A percentile compares a stretch with the other conserved stretches of the same genome.
Conservation (phyloP, 2,113 vertebrate species). For the Pachycephala philippinensis region DNA sequence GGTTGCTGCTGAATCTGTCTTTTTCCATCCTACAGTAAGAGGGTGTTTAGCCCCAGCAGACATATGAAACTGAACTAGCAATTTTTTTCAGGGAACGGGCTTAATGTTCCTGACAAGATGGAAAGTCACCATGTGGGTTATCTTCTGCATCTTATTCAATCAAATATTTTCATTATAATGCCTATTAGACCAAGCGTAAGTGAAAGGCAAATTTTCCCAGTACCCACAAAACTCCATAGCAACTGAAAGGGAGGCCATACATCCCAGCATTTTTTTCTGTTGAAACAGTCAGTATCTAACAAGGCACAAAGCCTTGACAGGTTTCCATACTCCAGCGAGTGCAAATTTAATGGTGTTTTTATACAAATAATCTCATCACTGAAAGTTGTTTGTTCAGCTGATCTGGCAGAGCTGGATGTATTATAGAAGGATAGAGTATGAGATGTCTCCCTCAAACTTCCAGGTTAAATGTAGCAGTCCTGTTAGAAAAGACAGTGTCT, state of each 20-base stretch:
- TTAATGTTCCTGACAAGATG: background rate
- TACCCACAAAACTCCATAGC: background rate
- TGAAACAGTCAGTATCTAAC: background rate
- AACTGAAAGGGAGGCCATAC: background rate
- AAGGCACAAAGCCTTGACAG: background rate
- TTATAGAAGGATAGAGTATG: background rate
- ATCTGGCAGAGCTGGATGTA: background rate
- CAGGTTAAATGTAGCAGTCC: background rate
- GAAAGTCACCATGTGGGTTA: background rate
- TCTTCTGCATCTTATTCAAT: background rate
- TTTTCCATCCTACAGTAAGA: background rate
- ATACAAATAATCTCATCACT: background rate
- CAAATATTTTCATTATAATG: background rate
- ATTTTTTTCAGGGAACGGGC: background rate
- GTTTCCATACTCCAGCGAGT: background rate
- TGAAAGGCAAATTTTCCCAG: background rate
- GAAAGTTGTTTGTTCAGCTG: background rate
- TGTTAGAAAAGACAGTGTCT: background rate
- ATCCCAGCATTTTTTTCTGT: background rate
- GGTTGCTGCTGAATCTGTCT: conserved; percentile 26
- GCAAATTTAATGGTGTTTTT: background rate
- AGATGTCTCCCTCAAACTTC: background rate
- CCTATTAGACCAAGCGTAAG: background rate
- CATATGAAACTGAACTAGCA: background rate
- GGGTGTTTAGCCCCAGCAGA: background rate